These are phyloP conservation scores for Ophion ventricosus DNA, from an alignment of 2,888 invertebrate species.

Conservation along the genomic window DNA sequence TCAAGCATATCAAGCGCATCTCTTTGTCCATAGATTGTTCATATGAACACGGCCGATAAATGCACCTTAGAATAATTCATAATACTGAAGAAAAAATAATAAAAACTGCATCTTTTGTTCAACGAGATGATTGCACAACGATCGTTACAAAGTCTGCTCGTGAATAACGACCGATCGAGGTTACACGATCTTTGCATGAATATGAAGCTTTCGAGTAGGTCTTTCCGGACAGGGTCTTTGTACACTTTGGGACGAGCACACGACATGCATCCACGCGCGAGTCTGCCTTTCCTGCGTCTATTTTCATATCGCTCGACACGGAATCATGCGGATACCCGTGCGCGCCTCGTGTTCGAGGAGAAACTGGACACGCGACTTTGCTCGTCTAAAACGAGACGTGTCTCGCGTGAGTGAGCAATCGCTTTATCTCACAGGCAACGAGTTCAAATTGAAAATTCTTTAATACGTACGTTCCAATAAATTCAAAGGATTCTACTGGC, in stretches of 20 bases:
- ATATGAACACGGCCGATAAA: too few species aligned
- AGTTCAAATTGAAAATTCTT: background rate
- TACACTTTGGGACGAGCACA: conserved; percentile 44
- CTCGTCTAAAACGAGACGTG: conserved; percentile 63
- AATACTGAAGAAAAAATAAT: too few species aligned
- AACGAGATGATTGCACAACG: background rate
- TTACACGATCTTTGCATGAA: conserved; percentile 11
- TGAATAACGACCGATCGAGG: conserved; percentile 7
- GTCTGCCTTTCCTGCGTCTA: conserved; percentile 61
- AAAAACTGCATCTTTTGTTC: background rate
- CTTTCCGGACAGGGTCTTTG: background rate
- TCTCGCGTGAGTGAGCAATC: background rate
- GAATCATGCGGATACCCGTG: conserved; percentile 55
- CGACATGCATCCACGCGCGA: conserved; percentile 48
- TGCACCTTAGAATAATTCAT: too few species aligned
- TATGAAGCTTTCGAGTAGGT: conserved; percentile 21
- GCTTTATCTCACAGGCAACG: background rate
- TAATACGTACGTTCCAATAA: background rate
- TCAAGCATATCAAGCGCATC: too few species aligned
- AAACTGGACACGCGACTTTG: conserved; percentile 63
- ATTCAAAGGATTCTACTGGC: background rate
- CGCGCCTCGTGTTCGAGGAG: conserved; percentile 26
- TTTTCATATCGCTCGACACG: conserved; percentile 67
- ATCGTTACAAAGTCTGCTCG: background rate
- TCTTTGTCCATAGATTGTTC: too few species aligned